Base-by-base conservation (phyloP, 2,888 invertebrate species). In the Nemapogon koenigi region DNA sequence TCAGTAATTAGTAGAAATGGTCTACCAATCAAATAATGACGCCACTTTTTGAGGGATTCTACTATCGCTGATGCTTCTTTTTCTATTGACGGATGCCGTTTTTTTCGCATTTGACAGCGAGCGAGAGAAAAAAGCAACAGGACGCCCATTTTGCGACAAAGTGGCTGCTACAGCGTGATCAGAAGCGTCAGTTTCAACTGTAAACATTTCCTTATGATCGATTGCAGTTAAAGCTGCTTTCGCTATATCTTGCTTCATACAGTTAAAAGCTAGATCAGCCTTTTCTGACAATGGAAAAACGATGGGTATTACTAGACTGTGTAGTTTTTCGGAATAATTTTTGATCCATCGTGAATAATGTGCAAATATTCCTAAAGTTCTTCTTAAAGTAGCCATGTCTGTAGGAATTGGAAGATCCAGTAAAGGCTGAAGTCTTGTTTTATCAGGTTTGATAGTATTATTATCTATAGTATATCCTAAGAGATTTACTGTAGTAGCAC, bases 1-100 rank as follows among this genome's bases (percentile, higher is more conserved):
- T 31, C 31, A 3, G 22, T 35, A 10, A 25, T 11, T 11, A 35
- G 14, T 19, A 35, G 15, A 35, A 35, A 35, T 10, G 14, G 31
- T 16, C 16, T 31, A 3, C 31, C 31, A 4, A 11, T 7, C 17
- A 31, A 16, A 16, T 31, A 31, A n/a, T 31, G 8, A 10, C 16
- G 15, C 31, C 31, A 31, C 3, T 16, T 2, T 16, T 3, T 31
- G n/a, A 31, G 31, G n/a, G 31, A 16, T 16, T 31, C 31, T 3
- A 3, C 10, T 6, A 31, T 3, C n/a, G 31, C n/a, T 3, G 17
- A 3, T 3, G 16, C 16, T 16, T 31, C 31, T 16, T 10, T 31
- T 16, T 31, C 31, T 16, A 6, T 14, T 10, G 3, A 3, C 17
- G 16, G 6, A n/a, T 16, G 11, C 16, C 16, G 31, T 16, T 3